Evolutionary conservation across 2,113 vertebrate genomes (phyloP).

Genomic region (Sturnus vulgaris): DNA sequence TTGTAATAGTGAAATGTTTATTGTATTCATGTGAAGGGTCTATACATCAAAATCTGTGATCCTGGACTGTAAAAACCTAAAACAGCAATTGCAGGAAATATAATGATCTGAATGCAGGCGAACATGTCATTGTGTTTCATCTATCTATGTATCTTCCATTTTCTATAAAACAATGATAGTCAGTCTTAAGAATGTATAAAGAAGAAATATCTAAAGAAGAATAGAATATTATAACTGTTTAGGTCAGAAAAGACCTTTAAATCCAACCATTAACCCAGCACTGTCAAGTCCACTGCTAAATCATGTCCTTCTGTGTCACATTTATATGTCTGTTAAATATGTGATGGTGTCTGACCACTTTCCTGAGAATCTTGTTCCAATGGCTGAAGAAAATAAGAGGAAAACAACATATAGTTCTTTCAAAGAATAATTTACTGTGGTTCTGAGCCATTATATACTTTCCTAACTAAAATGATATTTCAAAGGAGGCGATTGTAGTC

Average conservation of each 20-base stretch:
- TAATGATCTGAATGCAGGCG: neutral
- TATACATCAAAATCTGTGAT: neutral
- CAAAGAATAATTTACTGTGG: neutral
- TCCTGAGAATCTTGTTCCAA: neutral
- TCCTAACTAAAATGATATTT: neutral
- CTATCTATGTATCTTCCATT: neutral
- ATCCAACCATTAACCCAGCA: neutral
- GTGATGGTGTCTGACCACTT: neutral
- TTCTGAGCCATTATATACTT: neutral
- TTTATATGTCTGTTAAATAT: neutral
- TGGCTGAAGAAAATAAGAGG: neutral
- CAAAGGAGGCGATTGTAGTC: neutral
- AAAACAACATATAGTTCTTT: neutral
- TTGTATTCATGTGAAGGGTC: neutral
- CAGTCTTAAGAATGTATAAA: neutral
- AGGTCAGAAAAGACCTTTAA: neutral
- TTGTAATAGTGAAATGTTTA: neutral
- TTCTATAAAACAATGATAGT: neutral
- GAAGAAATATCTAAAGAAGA: neutral
- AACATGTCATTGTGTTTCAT: neutral
- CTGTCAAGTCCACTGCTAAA: neutral
- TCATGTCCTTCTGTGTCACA: neutral
- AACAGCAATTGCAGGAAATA: neutral
- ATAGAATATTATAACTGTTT: neutral
- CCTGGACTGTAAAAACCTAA: neutral